Evolutionary conservation across 2,888 invertebrate genomes (phyloP), one percentile per base, ranked within the genome.

Genomic region (Drosophila borealis): DNA sequence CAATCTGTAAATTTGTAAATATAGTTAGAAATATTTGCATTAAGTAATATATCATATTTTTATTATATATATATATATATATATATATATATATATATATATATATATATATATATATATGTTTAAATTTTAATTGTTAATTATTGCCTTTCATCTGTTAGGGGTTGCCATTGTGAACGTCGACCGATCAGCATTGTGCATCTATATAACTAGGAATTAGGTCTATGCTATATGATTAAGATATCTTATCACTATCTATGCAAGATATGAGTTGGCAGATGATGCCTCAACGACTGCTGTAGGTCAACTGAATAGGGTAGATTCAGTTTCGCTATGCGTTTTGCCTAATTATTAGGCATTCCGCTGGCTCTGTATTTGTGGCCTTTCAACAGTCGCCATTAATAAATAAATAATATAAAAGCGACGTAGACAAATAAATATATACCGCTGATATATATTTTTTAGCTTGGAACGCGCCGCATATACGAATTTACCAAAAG

Each of bases 1-100:
- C 93, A 97, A 95, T 93, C 96, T 96, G 92, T 33, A 90, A 90
- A 9, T 34, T 19, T 3, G n/a, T 10, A 11, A 17, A 34, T n/a
- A 8, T 10, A 39, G 3, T 65, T 21, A 48, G 41, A 13, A 49
- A 17, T 9, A 9, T n/a, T 42, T 6, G 2, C 29, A 13, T 13
- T 9, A 4, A 9, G n/a, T 13, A 14, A 53, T 37, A 39, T 11
- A 14, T 4, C 4, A 64, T 11, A n/a, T 37, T 34, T 17, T 34
- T 6, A 1, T 6, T 25, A 29, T 29, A 29, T 6, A 25, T 6
- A 25, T 29, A 21, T 4, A n/a, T 25, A 25, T 29, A 21, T 4
- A n/a, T 25, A 25, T 29, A 21, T 4, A n/a, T 25, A 25, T 29
- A 21, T 4, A n/a, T 25, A 25, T 29, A 21, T 4, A n/a, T 25